phyloP scores from a whole-genome alignment of 2,888 invertebrate genomes.

The Cremastobaeus sp. region DNA sequence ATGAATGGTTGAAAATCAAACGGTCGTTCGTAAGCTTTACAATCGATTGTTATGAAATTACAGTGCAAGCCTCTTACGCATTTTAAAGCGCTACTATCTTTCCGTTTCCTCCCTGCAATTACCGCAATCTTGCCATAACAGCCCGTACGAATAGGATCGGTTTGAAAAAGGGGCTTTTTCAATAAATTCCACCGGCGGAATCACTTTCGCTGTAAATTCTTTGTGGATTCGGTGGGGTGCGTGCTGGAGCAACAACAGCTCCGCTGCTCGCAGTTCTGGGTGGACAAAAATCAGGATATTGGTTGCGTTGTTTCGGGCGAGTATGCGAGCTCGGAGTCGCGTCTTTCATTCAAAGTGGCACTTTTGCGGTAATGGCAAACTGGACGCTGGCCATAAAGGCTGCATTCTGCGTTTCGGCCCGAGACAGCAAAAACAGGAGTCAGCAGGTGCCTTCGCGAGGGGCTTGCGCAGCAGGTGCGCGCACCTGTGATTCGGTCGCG shows the following conservation, averaged over 20 bases:
- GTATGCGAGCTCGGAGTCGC: slow-evolving; percentile 30
- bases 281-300: slow-evolving; percentile 56
- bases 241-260: slow-evolving; percentile 20
- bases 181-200: slow-evolving; percentile 34
- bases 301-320: slow-evolving; percentile 40
- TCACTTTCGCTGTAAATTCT: slow-evolving; percentile 51
- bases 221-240: slow-evolving; percentile 26
- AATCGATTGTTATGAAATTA: too few relatives aligned
- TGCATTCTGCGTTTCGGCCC: slow-evolving; percentile 15
- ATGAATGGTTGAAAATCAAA: too few relatives aligned
- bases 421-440: slow-evolving; percentile 42
- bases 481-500: slow-evolving; percentile 53
- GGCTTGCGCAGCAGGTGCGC: slow-evolving; percentile 53
- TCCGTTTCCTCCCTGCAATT: slow-evolving; percentile 19
- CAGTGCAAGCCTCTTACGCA: too few relatives aligned
- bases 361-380: slow-evolving; percentile 44
- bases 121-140: slow-evolving; percentile 23
- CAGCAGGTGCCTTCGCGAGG: slow-evolving; percentile 59
- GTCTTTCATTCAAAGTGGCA: slow-evolving; percentile 27
- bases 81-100: neutral
- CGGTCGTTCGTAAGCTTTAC: too few relatives aligned
- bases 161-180: slow-evolving; percentile 16
- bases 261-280: too few relatives aligned
- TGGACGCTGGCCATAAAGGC: slow-evolving; percentile 29
- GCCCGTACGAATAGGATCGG: slow-evolving; percentile 10